phyloP scores from a whole-genome alignment of 2,113 vertebrate genomes.

The Phaethornis superciliosus region DNA sequence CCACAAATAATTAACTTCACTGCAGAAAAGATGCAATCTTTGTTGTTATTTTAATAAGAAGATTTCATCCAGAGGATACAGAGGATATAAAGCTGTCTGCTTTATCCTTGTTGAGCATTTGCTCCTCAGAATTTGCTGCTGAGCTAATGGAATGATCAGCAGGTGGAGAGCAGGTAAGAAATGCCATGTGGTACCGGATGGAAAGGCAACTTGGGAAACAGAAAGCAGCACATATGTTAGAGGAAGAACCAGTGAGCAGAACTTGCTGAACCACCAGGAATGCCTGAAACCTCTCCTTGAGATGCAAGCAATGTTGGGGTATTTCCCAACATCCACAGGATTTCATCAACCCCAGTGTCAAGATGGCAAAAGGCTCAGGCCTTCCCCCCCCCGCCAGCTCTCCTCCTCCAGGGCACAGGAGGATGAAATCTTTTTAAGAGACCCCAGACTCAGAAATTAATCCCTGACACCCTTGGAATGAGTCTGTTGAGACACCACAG shows the following conservation, averaged over 20 bases:
- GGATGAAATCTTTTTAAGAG: background rate
- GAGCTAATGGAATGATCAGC: background rate
- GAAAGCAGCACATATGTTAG: background rate
- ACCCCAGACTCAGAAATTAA: background rate
- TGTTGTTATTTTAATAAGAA: background rate
- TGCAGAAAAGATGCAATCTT: background rate
- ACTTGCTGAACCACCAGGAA: background rate
- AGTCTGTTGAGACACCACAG: background rate
- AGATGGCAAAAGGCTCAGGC: background rate
- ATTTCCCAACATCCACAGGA: background rate
- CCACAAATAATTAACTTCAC: conserved; percentile 28
- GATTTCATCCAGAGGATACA: background rate
- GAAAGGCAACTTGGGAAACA: background rate
- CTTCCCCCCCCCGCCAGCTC: background rate
- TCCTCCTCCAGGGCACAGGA: background rate
- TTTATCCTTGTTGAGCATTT: background rate
- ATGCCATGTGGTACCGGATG: background rate
- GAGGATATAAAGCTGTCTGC: background rate
- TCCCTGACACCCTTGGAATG: background rate
- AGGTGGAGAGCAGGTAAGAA: background rate
- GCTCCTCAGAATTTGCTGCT: background rate
- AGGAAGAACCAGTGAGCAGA: background rate
- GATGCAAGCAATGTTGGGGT: background rate
- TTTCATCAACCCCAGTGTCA: background rate
- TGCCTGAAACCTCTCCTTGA: background rate